Percentiles rank a stretch among this genome's conserved stretches.
Conservation (phyloP, 2,888 invertebrate genomes). For the Hemithea aestivaria region DNA sequence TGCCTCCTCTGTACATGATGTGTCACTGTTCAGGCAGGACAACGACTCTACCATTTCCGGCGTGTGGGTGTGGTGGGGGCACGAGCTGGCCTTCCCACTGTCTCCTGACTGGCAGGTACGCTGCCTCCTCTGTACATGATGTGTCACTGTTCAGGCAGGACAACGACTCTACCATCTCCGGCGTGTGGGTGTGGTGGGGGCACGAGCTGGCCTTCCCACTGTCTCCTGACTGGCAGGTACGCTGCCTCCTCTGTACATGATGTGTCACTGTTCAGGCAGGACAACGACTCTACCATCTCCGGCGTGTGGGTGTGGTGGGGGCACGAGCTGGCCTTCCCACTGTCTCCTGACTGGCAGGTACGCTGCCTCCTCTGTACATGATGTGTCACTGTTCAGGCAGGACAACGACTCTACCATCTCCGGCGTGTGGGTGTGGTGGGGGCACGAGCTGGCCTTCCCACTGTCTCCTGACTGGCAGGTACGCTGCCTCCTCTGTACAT, state of each 20-base stretch:
- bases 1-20: constrained; percentile 31
- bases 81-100: constrained; percentile 93
- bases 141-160: constrained; percentile 95
- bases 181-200: constrained; percentile 99
- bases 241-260: neutral
- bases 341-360: constrained; percentile 93
- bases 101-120: constrained; percentile 91
- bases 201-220: constrained; percentile 95
- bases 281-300: constrained; percentile 95
- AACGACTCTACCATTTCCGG: constrained; percentile 96
- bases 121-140: neutral
- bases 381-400: no score
- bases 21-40: constrained; percentile 95
- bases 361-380: neutral
- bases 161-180: constrained; percentile 95
- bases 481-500: no score
- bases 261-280: constrained; percentile 94
- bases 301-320: constrained; percentile 99
- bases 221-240: constrained; percentile 91
- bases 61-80: constrained; percentile 99
- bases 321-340: constrained; percentile 93
- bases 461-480: constrained; percentile 93
- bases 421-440: constrained; percentile 99
- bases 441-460: constrained; percentile 95
- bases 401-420: constrained; percentile 96